These are phyloP conservation scores for Percina caprodes DNA, from an alignment of 2,113 vertebrate genomes.

Conservation along the genomic window DNA sequence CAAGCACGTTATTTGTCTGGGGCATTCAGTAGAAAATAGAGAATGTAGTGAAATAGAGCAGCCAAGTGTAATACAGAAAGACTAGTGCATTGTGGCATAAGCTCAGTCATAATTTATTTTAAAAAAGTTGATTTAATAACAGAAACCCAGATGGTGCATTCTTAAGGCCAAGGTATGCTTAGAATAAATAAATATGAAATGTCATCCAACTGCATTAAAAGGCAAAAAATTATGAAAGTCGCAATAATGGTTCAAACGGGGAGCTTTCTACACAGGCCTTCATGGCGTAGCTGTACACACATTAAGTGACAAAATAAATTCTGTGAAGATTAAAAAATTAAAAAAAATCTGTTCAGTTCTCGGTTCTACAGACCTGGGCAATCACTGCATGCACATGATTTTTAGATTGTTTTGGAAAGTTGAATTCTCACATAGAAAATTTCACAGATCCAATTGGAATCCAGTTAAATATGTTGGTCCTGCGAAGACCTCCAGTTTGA, in stretches of 20 bases:
- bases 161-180: neutral
- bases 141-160: neutral
- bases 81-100: neutral
- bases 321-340: neutral
- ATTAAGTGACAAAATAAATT: neutral
- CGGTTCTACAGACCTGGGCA: too few relatives aligned
- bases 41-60: neutral
- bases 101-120: neutral
- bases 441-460: too few relatives aligned
- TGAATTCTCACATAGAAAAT: too few relatives aligned
- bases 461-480: too few relatives aligned
- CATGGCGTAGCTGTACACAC: neutral
- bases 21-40: neutral
- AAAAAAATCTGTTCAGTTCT: too few relatives aligned
- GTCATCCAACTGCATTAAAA: neutral
- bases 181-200: neutral
- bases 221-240: neutral
- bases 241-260: neutral
- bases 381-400: too few relatives aligned
- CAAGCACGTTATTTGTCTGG: neutral
- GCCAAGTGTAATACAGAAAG: neutral
- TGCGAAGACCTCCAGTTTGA: too few relatives aligned
- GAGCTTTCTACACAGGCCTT: neutral
- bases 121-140: neutral
- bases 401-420: too few relatives aligned